phyloP scores from a whole-genome alignment of 2,888 invertebrate genomes.

The Temnothorax ravouxi region DNA sequence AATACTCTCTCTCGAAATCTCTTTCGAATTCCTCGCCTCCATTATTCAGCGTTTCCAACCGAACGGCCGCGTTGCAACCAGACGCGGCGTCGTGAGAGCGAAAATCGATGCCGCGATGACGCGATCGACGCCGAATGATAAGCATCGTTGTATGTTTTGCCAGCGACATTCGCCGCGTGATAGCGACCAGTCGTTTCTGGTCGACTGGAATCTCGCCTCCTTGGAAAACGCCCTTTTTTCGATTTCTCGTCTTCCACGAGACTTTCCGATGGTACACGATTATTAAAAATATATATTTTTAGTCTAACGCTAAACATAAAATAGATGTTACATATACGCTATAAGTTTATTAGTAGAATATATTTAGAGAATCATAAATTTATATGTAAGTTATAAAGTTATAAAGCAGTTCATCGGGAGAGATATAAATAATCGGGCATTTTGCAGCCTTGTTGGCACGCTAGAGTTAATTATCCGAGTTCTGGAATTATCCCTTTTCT shows the following conservation, averaged over 20 bases:
- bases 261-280: background rate
- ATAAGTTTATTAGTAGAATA: constrained; percentile 1
- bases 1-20: constrained; percentile 6
- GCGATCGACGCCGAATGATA: constrained; percentile 41
- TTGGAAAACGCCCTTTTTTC: background rate
- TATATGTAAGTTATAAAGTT: constrained; percentile 16
- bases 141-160: constrained; percentile 30
- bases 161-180: constrained; percentile 12
- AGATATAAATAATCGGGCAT: constrained; percentile 19
- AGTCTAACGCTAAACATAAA: background rate
- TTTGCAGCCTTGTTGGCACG: constrained; percentile 21
- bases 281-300: background rate
- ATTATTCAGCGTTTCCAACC: constrained; percentile 40
- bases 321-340: background rate
- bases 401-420: constrained; percentile 24
- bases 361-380: constrained; percentile 1
- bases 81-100: constrained; percentile 11
- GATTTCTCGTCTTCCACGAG: background rate
- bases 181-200: constrained; percentile 36
- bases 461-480: constrained; percentile 48
- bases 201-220: constrained; percentile 9
- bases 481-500: constrained; percentile 42
- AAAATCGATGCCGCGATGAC: constrained; percentile 48
- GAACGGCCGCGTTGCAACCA: constrained; percentile 6
- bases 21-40: constrained; percentile 41